These are phyloP conservation scores for Cerceris rybyensis DNA, from an alignment of 2,888 invertebrate species.

Conservation along the genomic window DNA sequence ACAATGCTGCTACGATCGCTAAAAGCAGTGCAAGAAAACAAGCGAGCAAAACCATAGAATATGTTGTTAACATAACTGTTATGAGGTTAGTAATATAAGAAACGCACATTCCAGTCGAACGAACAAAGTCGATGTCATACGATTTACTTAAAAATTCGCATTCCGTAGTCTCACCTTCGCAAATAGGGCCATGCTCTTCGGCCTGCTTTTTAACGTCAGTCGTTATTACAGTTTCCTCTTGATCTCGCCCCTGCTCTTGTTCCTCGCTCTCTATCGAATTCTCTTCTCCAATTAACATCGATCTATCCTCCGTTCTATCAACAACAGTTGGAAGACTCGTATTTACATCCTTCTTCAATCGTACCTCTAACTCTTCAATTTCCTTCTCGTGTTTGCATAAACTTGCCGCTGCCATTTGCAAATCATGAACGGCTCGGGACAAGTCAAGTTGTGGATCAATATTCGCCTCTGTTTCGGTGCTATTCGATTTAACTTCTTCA, in stretches of 20 bases:
- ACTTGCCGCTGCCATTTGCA: conserved; percentile 62
- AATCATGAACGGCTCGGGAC: conserved; percentile 57
- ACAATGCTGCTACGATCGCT: conserved; percentile 75
- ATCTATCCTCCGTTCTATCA: conserved; percentile 1
- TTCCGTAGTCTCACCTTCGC: conserved; percentile 76
- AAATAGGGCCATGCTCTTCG: conserved; percentile 30
- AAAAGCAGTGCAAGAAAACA: conserved; percentile 77
- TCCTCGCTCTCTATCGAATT: neutral
- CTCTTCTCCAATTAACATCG: neutral
- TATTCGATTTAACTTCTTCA: neutral
- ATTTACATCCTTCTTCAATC: conserved; percentile 15
- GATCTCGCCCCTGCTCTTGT: conserved; percentile 30
- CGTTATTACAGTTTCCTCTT: conserved; percentile 38
- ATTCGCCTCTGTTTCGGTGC: neutral
- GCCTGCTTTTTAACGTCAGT: conserved; percentile 20
- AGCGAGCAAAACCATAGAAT: conserved; percentile 74
- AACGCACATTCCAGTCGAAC: conserved; percentile 52
- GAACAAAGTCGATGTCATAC: conserved; percentile 45
- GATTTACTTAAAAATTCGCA: conserved; percentile 61
- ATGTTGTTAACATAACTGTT: conserved; percentile 69
- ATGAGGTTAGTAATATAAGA: conserved; percentile 75
- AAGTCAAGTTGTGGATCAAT: conserved; percentile 50
- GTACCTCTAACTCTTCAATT: conserved; percentile 42
- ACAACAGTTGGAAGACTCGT: neutral
- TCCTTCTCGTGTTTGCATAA: conserved; percentile 54